Evolutionary conservation across 2,113 vertebrate genomes (phyloP), one percentile per base, ranked within the genome.

Genomic region (Pelecanoides urinatrix): DNA sequence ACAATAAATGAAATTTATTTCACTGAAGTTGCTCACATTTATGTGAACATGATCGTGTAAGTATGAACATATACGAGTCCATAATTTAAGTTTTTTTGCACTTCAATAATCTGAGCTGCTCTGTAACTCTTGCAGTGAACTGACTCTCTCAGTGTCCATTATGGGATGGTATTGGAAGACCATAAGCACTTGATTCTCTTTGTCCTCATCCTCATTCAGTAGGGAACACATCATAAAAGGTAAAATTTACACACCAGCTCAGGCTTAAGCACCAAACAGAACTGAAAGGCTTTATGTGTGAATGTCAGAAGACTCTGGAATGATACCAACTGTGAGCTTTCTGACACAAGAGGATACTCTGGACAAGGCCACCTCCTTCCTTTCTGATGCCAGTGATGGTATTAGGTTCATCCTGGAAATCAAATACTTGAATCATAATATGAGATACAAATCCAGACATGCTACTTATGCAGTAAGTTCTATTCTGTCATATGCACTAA

Each of bases 1-100:
- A 62, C 18, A 95, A 66, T 82, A 91, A 92, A 71, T 44, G 16
- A 83, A 79, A 94, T 91, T 72, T 67, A 86, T 83, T 90, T 85
- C 18, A 21, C 34, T 53, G 50, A 90, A 78, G 30, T 81, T 88
- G 23, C 73, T 77, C 27, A 49, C 27, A 1, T 87, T 87, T 81
- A 66, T 81, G 59, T 62, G 73, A 81, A 13, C 42, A 70, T 81
- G 92, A 55, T 47, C 2, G 0, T 40, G 26, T 68, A 32, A n/a
- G 8, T 47, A 84, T 25, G 18, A 93, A 32, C 13, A 29, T 65
- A 61, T 40, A 66, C 3, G 8, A 85, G 27, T 44, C 27, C 10
- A 16, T 63, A 78, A 63, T 82, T 81, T 55, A 52, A 34, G n/a
- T 4, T 1, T n/a, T 32, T 63, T 85, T 88, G 36, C 30, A 52